Conservation (phyloP, 1,140 invertebrate genomes). For the Drosophila setifemur region DNA sequence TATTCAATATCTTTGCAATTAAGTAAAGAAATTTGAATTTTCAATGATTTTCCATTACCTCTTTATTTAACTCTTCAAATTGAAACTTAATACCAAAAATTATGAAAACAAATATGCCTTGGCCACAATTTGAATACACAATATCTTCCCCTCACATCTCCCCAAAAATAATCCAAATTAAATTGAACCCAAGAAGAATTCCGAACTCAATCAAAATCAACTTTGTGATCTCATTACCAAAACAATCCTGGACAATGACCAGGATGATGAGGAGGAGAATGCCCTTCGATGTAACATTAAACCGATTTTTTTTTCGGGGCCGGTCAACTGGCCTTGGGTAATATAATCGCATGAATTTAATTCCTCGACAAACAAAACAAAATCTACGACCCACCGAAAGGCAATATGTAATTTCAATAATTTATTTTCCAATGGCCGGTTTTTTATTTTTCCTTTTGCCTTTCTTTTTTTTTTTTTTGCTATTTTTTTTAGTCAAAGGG, state of each 20-base stretch:
- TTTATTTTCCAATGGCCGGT: conserved; percentile 25
- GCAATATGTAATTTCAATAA: conserved; percentile 65
- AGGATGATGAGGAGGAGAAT: background rate
- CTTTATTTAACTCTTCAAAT: no score
- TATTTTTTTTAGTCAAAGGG: background rate
- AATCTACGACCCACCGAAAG: background rate
- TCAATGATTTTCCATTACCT: no score
- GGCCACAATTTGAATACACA: no score
- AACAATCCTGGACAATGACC: no score
- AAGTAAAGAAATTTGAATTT: no score
- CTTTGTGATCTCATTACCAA: conserved; percentile 30
- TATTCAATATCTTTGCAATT: no score
- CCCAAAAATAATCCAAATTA: background rate
- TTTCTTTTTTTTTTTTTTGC: background rate
- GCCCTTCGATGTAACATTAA: conserved; percentile 2
- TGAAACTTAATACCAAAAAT: no score
- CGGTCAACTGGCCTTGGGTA: conserved; percentile 35
- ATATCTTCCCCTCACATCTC: background rate
- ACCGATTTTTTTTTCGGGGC: no score
- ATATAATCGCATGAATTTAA: conserved; percentile 58
- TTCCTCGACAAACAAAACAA: conserved; percentile 50
- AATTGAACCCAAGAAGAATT: background rate
- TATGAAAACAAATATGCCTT: no score
- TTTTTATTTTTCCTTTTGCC: background rate
- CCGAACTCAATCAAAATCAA: conserved; percentile 22